Conservation (phyloP, 1,140 invertebrate species). For the Ceratosolen fusciceps region DNA sequence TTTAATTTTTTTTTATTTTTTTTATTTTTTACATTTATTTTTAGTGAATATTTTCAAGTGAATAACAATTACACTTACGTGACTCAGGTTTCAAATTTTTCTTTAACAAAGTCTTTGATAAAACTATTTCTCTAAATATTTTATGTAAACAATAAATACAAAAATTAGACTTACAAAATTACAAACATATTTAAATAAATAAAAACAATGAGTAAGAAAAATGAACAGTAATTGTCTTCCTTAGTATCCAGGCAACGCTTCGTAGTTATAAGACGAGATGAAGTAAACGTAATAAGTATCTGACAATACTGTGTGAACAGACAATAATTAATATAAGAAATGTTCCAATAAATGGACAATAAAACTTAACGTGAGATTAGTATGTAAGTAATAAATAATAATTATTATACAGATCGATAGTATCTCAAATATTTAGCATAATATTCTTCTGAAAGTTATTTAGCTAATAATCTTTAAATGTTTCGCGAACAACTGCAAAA, state of each 20-base stretch:
- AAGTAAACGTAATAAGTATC: constrained; percentile 62
- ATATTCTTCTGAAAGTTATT: constrained; percentile 29
- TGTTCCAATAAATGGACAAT: constrained; percentile 48
- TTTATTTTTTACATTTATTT: not conserved
- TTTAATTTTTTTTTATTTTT: not conserved
- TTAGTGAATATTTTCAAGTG: too few relatives aligned
- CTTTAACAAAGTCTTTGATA: not conserved
- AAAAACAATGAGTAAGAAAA: constrained; percentile 9
- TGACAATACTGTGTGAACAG: constrained; percentile 70
- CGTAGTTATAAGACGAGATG: constrained; percentile 45
- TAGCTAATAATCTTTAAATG: not conserved
- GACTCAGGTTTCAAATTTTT: too few relatives aligned
- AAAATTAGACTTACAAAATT: constrained; percentile 42
- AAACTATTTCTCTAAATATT: not conserved
- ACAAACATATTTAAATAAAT: constrained; percentile 7
- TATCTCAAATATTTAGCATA: constrained; percentile 26
- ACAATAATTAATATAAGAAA: constrained; percentile 66
- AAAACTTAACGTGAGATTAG: constrained; percentile 43
- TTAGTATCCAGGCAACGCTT: constrained; percentile 69
- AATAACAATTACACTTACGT: too few relatives aligned
- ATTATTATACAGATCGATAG: constrained; percentile 31
- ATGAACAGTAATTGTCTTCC: constrained; percentile 62
- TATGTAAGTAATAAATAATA: constrained; percentile 35
- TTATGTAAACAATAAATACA: constrained; percentile 21
- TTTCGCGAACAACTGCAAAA: not conserved